Percentiles rank a stretch among this genome's conserved stretches.
Conservation (phyloP, 2,797 vertebrate genomes). For the Myotis findleyi region DNA sequence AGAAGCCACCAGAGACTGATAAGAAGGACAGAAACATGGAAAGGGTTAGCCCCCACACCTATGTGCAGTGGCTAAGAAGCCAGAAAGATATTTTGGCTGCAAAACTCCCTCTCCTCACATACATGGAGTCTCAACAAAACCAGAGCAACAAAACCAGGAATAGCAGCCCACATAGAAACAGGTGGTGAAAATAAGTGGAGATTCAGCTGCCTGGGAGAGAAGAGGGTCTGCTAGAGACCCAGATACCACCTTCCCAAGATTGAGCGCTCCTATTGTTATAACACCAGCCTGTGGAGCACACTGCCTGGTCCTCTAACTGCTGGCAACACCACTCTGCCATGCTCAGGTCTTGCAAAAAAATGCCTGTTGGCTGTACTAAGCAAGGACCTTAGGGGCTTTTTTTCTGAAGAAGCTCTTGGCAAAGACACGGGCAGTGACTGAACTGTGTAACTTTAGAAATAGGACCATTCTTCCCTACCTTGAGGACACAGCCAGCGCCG, state of each 20-base stretch:
- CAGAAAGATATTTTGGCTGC: background rate
- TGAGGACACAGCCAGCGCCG: background rate
- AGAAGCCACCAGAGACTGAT: background rate
- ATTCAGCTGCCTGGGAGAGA: background rate
- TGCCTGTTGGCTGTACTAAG: background rate
- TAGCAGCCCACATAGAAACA: background rate
- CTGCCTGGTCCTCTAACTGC: background rate
- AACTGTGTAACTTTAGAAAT: background rate
- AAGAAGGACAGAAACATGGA: background rate
- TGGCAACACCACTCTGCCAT: background rate
- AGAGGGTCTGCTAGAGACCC: background rate
- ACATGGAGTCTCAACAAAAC: background rate
- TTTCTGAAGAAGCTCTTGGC: background rate
- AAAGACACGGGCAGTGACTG: background rate
- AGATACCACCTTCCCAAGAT: background rate
- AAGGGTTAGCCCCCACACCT: background rate
- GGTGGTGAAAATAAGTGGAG: background rate
- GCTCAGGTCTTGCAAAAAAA: background rate
- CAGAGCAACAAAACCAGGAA: background rate
- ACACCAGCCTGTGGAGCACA: background rate
- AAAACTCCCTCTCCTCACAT: too few species aligned
- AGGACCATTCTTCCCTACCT: background rate
- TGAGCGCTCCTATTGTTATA: background rate
- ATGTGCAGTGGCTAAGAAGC: background rate
- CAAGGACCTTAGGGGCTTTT: background rate